Base-by-base conservation (phyloP, 2,113 vertebrate species). In the Chaetodon auriga region DNA sequence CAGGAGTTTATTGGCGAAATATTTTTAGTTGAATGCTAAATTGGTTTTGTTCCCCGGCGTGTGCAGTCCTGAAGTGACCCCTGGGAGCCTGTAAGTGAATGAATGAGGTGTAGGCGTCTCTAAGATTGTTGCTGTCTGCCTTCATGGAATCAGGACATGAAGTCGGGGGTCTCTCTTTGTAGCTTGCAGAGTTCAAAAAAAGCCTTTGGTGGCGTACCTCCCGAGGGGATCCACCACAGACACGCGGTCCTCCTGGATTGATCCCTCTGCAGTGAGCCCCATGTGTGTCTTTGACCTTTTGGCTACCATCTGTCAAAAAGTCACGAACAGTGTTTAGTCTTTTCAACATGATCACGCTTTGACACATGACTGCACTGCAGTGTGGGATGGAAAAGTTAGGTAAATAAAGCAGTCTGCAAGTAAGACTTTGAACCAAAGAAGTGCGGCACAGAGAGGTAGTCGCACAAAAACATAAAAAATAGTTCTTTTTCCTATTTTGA, bases 231-330 rank as follows among this genome's bases (percentile, higher is more conserved):
- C 82, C 78, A 75, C 82, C 82, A 53, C 38, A 87, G 82, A 77
- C 75, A 66, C 89, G 66, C 79, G 54, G 90, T 85, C 72, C 87
- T 78, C 85, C 80, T 69, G 86, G 72, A 89, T 80, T 85, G 84
- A 89, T 92, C 90, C 90, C 90, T 85, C 77, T 71, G 54, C 82
- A 70, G 81, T 78, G 69, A 84, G 80, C 90, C 86, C 84, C 81
- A 82, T 89, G 85, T 89, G 89, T 80, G 87, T 78, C 82, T 92
- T 66, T 93, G 93, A 96, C 95, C 94, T 96, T 96, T 96, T 68
- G 68, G 75, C 25, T 43, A 35, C 86, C 91, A 91, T 91, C 93
- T 94, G 91, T 80, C 70, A 85, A 55, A 61, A 87, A 91, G 84
- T 70, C 86, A 80, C 10, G 14, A 82, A 55, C 75, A 64, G 69